Evolutionary conservation across 2,888 invertebrate genomes (phyloP), one percentile per base, ranked within the genome.

Genomic region (Drymonia ruficornis): DNA sequence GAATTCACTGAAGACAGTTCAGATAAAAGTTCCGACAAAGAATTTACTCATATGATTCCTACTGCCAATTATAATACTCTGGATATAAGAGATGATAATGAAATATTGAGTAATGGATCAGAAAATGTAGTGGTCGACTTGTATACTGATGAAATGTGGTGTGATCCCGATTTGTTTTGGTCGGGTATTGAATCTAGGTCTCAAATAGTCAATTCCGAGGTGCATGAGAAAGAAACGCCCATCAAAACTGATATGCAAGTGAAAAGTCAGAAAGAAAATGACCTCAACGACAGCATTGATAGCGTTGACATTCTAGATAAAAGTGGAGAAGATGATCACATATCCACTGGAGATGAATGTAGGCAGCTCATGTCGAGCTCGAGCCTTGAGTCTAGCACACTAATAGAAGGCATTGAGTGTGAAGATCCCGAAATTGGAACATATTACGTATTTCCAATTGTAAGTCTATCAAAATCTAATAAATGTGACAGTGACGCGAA

Each of bases 361-460:
- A 44, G 23, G 13, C 44, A 5, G 23, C 4, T 44, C 2, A 44
- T 23, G 19, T 13, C 13, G 5, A 34, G 13, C 18, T 2, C 34
- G 3, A 15, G 12, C 6, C 13, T 12, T 31, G 34, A 47, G 15
- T 34, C 34, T 8, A 34, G n/a, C 11, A 34, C 34, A 31, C n/a
- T 47, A 34, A 19, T 85, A 19, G 81, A 82, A 61, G 86, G 82
- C 11, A 77, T 83, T 31, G 78, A 82, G 48, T 81, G 78, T 59
- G 72, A 83, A 65, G 83, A 83, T 52, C 80, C 84, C 13, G 61
- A 75, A 45, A 70, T 76, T 13, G 83, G 80, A 15, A 80, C 79
- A 13, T 83, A 82, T 57, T 84, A 82, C 61, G 70, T 83, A 9
- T 80, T 86, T 63, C 81, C 85, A 3, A 61, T 83, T 29, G 58